A percentile compares a stretch with the other conserved stretches of the same genome.
phyloP scores from a whole-genome alignment of 2,888 invertebrate species.

The Thereva unica region DNA sequence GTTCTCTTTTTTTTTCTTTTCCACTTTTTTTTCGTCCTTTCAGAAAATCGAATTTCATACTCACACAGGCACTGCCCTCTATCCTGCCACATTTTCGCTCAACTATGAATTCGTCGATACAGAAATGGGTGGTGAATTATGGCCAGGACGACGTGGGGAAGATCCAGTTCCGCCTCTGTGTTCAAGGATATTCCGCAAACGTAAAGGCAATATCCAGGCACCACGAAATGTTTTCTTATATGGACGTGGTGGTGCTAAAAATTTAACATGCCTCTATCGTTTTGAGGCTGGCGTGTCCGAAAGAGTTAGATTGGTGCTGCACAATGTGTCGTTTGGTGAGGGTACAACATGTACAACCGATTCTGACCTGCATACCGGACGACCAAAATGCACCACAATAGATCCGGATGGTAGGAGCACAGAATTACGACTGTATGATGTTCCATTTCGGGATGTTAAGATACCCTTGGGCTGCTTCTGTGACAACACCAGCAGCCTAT shows the following conservation, averaged over 20 bases:
- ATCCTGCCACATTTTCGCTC: constrained; percentile 72
- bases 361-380: constrained; percentile 72
- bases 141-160: constrained; percentile 60
- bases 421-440: constrained; percentile 66
- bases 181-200: constrained; percentile 68
- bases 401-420: constrained; percentile 59
- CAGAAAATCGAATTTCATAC: constrained; percentile 64
- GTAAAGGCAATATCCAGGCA: constrained; percentile 67
- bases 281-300: constrained; percentile 71
- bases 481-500: constrained; percentile 68
- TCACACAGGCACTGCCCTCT: constrained; percentile 76
- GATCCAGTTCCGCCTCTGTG: constrained; percentile 61
- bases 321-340: constrained; percentile 75
- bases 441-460: constrained; percentile 69
- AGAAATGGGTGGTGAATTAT: constrained; percentile 70
- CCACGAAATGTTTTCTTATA: constrained; percentile 79
- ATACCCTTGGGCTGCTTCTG: constrained; percentile 78
- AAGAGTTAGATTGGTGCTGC: constrained; percentile 68
- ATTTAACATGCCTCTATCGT: constrained; percentile 77
- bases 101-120: constrained; percentile 87
- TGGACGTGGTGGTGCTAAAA: constrained; percentile 79
- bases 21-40: constrained; percentile 43
- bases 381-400: constrained; percentile 63
- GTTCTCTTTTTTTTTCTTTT: constrained; percentile 43
- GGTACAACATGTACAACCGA: constrained; percentile 70